A percentile compares a stretch with the other conserved stretches of the same genome.
Evolutionary conservation across 2,888 invertebrate genomes (phyloP).

Genomic region (Cremastinae sp.): DNA sequence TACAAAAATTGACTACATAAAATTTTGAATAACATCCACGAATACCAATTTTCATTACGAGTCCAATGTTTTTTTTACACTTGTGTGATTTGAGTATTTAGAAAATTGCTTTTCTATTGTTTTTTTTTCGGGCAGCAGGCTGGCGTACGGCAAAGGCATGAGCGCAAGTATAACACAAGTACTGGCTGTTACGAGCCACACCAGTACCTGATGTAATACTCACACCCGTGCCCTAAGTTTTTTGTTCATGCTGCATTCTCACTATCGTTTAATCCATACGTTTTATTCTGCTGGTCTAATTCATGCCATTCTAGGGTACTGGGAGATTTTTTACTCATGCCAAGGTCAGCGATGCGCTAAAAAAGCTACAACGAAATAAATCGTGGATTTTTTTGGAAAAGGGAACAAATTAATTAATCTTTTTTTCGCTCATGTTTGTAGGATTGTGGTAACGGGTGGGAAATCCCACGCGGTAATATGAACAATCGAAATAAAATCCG

Average conservation of each 20-base stretch:
- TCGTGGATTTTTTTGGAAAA: neutral
- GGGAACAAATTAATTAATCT: neutral
- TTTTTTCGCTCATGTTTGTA: slow-evolving; percentile 66
- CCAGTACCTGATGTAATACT: slow-evolving; percentile 99
- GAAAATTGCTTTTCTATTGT: slow-evolving; percentile 7
- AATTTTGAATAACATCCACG: neutral
- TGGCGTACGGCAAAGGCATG: slow-evolving; percentile 76
- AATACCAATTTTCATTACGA: slow-evolving; percentile 27
- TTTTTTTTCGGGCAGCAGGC: slow-evolving; percentile 67
- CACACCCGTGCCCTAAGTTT: slow-evolving; percentile 85
- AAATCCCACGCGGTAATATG: slow-evolving; percentile 94
- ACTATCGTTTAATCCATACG: slow-evolving; percentile 66
- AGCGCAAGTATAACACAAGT: slow-evolving; percentile 96
- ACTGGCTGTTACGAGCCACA: slow-evolving; percentile 86
- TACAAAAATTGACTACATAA: neutral
- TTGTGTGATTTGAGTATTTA: slow-evolving; percentile 9
- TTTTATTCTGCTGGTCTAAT: slow-evolving; percentile 44
- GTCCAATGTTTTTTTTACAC: slow-evolving; percentile 11
- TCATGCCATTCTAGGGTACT: slow-evolving; percentile 59
- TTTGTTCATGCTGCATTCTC: slow-evolving; percentile 79
- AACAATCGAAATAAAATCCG: slow-evolving; percentile 81
- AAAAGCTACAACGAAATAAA: slow-evolving; percentile 26
- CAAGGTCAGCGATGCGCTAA: slow-evolving; percentile 54
- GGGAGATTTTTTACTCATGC: slow-evolving; percentile 45
- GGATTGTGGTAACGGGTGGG: slow-evolving; percentile 83